Evolutionary conservation across 2,113 vertebrate genomes (phyloP), one percentile per base, ranked within the genome.

Genomic region (Mola mola): DNA sequence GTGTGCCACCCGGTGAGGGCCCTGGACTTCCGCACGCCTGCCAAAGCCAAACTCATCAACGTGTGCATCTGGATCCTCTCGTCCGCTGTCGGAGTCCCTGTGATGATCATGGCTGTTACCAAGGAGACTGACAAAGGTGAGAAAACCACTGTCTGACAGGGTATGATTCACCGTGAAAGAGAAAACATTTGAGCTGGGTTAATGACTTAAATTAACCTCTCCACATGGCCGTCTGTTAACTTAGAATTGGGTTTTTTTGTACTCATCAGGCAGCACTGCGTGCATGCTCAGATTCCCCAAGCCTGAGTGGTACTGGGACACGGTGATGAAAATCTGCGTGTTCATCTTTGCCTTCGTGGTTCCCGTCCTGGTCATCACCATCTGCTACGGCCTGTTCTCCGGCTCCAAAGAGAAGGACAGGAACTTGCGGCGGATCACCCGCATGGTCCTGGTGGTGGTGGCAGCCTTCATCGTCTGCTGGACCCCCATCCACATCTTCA

Each of bases 401-500:
- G 96, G 97, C 79, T 98, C 96, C 49, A 97, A 95, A 84, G 96
- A 98, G 90, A 98, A 98, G 62, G 96, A 98, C 75, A 92, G 92
- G 51, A 96, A 94, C 75, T 58, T 98, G 75, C 93, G 95, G 5
- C 93, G 96, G 70, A 99, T 99, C 90, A 98, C 97, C 0, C 94
- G 95, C 79, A 98, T 99, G 97, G 97, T 99, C 49, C 93, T 99
- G 79, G 95, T 99, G 79, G 93, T 99, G 11, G 97, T 98, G 69
- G 95, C 95, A 0, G 96, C 94, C 81, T 99, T 99, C 88, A 95
- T 99, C 78, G 78, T 99, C 87, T 98, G 96, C 86, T 98, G 97
- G 97, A 96, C 96, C 0, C 97, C 97, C 72, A 99, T 99, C 86
- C 97, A 99, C 86, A 92, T 99, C 88, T 99, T 98, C 28, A 96